Evolutionary conservation across 2,888 invertebrate species (phyloP).

Genomic region (Eupithecia tripunctaria): DNA sequence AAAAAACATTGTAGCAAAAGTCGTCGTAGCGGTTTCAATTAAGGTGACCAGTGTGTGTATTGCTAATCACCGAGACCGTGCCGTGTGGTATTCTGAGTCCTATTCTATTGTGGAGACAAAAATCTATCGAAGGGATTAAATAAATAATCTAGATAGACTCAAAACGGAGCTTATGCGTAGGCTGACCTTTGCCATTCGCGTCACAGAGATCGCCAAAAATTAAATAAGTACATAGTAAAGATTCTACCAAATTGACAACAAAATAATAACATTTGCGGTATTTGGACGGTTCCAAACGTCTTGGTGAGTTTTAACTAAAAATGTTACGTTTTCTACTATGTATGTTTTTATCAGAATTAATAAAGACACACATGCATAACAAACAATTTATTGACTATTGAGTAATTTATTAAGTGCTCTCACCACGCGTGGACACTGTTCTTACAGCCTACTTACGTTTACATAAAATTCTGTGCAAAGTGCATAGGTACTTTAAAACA

Average conservation of each 20-base stretch:
- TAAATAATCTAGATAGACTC: background rate
- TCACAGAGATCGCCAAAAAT: background rate
- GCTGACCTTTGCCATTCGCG: background rate
- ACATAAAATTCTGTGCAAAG: conserved; percentile 31
- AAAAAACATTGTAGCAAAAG: conserved; percentile 53
- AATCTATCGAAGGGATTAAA: background rate
- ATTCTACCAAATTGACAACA: background rate
- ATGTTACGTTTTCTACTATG: no score
- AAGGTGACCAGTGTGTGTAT: conserved; percentile 52
- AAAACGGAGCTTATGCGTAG: background rate
- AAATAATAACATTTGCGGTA: background rate
- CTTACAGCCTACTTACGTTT: background rate
- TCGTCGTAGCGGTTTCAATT: conserved; percentile 71
- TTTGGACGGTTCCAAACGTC: background rate
- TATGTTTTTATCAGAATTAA: background rate
- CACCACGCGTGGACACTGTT: background rate
- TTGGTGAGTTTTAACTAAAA: no score
- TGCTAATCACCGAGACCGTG: conserved; percentile 56
- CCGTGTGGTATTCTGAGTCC: conserved; percentile 31
- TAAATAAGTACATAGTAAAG: background rate
- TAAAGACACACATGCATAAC: background rate
- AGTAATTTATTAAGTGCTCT: background rate
- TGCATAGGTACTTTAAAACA: conserved; percentile 27
- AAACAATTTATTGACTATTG: background rate
- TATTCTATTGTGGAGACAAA: conserved; percentile 15